Percentiles rank a stretch among this genome's conserved stretches.
phyloP scores from a whole-genome alignment of 2,888 invertebrate species.

The Andricus curvator region DNA sequence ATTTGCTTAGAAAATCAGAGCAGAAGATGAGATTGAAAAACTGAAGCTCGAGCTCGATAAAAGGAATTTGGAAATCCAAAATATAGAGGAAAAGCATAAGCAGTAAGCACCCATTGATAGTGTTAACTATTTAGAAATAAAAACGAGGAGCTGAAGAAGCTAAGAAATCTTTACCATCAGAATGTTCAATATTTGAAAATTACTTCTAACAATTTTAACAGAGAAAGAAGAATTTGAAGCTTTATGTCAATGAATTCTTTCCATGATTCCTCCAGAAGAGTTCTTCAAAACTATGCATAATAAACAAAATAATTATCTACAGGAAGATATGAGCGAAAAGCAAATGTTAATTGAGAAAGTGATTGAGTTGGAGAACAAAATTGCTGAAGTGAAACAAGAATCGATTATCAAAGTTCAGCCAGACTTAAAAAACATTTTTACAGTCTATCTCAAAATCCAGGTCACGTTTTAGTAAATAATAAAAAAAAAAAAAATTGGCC shows the following conservation, averaged over 20 bases:
- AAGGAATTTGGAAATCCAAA: neutral
- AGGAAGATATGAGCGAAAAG: neutral
- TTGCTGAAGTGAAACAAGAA: neutral
- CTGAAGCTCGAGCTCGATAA: neutral
- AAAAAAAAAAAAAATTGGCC: neutral
- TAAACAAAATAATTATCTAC: neutral
- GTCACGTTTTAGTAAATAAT: neutral
- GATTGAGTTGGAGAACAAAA: neutral
- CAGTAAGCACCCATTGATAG: neutral
- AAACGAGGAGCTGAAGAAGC: constrained; percentile 5
- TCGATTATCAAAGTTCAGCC: neutral
- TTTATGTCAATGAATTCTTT: neutral
- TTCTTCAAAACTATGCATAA: neutral
- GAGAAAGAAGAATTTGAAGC: neutral
- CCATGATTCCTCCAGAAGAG: neutral
- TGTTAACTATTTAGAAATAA: neutral
- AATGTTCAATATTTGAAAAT: neutral
- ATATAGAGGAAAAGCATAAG: constrained; percentile 4
- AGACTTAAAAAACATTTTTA: neutral
- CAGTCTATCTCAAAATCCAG: neutral
- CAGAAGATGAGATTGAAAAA: neutral
- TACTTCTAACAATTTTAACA: constrained; percentile 7
- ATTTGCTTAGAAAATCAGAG: constrained; percentile 9
- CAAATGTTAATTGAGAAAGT: neutral
- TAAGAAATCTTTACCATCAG: neutral